Evolutionary conservation across 2,113 vertebrate genomes (phyloP).

Genomic region (Hystrix brachyura): DNA sequence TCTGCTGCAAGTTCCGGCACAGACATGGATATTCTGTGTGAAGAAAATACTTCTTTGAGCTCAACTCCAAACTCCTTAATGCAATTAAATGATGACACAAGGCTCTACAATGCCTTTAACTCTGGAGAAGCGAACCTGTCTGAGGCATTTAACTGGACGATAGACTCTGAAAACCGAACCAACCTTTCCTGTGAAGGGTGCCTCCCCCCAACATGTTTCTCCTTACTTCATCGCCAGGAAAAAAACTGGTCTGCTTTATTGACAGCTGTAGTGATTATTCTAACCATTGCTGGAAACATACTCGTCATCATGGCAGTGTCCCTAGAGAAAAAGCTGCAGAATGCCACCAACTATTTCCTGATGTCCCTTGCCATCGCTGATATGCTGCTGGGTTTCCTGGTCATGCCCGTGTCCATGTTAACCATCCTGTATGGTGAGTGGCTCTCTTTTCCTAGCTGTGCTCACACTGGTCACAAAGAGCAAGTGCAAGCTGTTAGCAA

Average conservation of each 20-base stretch:
- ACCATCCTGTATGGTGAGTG: conserved; percentile 97
- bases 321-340: conserved; percentile 98
- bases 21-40: conserved; percentile 89
- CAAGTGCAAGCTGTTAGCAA: conserved; percentile 43
- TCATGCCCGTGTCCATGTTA: conserved; percentile 98
- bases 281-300: conserved; percentile 97
- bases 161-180: conserved; percentile 86
- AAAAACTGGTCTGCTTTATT: conserved; percentile 97
- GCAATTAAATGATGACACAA: conserved; percentile 83
- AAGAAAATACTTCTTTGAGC: conserved; percentile 86
- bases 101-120: conserved; percentile 82
- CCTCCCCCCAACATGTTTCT: conserved; percentile 82
- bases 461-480: conserved; percentile 2
- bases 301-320: conserved; percentile 98
- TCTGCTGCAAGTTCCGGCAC: conserved; percentile 71
- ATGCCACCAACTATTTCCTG: conserved; percentile 98
- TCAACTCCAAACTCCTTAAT: conserved; percentile 85
- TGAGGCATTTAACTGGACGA: conserved; percentile 88
- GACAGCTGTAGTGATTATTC: conserved; percentile 92
- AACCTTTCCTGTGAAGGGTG: conserved; percentile 87
- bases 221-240: conserved; percentile 83
- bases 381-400: conserved; percentile 97
- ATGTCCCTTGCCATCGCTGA: conserved; percentile 99
- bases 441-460: conserved; percentile 56
- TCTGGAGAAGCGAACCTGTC: conserved; percentile 86